These are phyloP conservation scores for Aldrovandia affinis DNA, from an alignment of 2,797 vertebrate genomes.

Conservation along the genomic window DNA sequence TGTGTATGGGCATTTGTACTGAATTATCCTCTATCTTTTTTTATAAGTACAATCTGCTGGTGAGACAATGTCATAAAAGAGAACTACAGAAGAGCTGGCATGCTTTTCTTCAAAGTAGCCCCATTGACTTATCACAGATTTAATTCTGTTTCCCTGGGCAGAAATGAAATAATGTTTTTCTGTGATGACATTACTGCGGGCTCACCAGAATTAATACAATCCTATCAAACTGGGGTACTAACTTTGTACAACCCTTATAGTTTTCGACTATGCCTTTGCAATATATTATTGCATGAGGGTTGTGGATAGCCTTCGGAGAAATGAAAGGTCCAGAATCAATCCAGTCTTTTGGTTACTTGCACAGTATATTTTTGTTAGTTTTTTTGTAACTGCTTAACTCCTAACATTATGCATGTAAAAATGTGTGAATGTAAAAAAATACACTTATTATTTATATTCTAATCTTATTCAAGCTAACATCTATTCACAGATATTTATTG, in stretches of 20 bases:
- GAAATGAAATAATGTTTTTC: not conserved
- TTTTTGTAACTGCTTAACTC: not conserved
- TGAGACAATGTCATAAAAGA: not conserved
- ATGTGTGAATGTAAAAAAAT: not conserved
- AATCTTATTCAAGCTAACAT: not conserved
- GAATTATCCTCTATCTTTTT: not conserved
- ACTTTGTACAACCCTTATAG: not conserved
- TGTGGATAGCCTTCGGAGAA: not conserved
- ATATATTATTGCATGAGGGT: not conserved
- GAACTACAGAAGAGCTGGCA: not conserved
- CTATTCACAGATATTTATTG: not conserved
- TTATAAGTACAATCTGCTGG: not conserved
- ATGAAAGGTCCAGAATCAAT: not conserved
- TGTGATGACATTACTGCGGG: not conserved
- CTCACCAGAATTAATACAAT: not conserved
- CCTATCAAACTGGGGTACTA: not conserved
- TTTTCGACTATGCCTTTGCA: not conserved
- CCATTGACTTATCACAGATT: conserved; percentile 1
- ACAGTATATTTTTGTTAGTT: not conserved
- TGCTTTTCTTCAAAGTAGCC: not conserved
- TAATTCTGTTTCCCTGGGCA: not conserved
- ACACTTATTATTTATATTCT: not conserved
- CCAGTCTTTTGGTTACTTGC: not conserved
- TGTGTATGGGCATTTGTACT: not conserved
- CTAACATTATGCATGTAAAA: not conserved